Evolutionary conservation across 2,888 invertebrate genomes (phyloP), one percentile per base, ranked within the genome.

Genomic region (Drepana falcataria): DNA sequence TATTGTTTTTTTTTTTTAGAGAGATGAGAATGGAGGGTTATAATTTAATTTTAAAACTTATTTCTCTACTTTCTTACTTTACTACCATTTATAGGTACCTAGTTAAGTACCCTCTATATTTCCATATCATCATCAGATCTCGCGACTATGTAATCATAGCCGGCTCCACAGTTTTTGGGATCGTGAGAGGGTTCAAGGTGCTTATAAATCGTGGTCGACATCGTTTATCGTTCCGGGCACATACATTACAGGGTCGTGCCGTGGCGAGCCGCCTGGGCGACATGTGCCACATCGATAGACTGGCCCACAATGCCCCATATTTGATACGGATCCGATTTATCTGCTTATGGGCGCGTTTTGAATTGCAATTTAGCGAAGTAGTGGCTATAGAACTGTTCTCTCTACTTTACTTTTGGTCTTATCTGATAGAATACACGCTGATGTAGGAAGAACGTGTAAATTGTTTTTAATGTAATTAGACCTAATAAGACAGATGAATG

Each of bases 231-330:
- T 58, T 54, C 56, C 65, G 57, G 61, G 60, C 61, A 55, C 65
- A 66, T 73, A 71, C 65, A 68, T 75, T 70, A 65, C 57, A 53
- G 49, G 66, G 59, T 73, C 71, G 74, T 78, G 75, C 40, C 33
- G 40, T 41, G 40, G 51, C 56, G 53, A 62, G 63, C 59, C 53
- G 63, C 63, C 61, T 56, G 53, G 58, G 56, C 56, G 65, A 66
- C 66, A 68, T 71, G 64, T 63, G 60, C 65, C 62, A 54, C 49
- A 55, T 57, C 59, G 63, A 60, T 51, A 51, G 53, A 44, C 35
- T 33, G 52, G 55, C 51, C 61, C 56, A 57, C 51, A 53, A 35
- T 54, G 37, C 37, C 53, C 35, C 41, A 51, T 51, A 54, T 47
- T 49, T 47, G 47, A 53, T 40, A 40, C 49, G 5, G 37, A 40